Evolutionary conservation across 2,113 vertebrate genomes (phyloP).

Genomic region (Tilapia sparmanii): DNA sequence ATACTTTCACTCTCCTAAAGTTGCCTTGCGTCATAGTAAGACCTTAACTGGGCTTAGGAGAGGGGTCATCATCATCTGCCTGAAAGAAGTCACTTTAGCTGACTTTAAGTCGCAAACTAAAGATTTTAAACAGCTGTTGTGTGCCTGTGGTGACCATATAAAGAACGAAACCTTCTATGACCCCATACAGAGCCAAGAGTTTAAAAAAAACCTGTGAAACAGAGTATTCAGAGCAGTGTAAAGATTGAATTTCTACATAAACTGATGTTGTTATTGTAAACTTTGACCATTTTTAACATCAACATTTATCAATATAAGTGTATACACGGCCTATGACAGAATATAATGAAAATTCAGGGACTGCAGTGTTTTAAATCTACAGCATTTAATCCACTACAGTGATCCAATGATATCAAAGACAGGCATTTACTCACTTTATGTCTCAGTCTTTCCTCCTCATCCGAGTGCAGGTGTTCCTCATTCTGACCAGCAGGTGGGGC

Average conservation of each 20-base stretch:
- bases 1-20: background rate
- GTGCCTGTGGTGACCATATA: background rate
- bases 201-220: accelerated
- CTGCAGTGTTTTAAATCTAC: background rate
- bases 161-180: background rate
- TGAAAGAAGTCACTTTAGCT: background rate
- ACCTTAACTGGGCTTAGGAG: background rate
- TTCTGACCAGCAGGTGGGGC: slow-evolving; percentile 70
- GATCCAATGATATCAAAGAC: background rate
- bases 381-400: background rate
- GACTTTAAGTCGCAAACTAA: background rate
- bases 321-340: background rate
- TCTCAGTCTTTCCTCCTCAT: background rate
- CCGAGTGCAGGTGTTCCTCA: background rate
- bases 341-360: background rate
- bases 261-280: background rate
- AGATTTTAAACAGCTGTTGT: background rate
- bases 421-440: background rate
- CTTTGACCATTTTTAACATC: background rate
- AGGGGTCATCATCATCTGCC: background rate
- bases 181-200: background rate
- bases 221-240: background rate
- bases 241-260: background rate
- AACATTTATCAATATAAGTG: background rate
- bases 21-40: background rate